Evolutionary conservation across 2,888 invertebrate genomes (phyloP).

Genomic region (Nomada fabriciana): DNA sequence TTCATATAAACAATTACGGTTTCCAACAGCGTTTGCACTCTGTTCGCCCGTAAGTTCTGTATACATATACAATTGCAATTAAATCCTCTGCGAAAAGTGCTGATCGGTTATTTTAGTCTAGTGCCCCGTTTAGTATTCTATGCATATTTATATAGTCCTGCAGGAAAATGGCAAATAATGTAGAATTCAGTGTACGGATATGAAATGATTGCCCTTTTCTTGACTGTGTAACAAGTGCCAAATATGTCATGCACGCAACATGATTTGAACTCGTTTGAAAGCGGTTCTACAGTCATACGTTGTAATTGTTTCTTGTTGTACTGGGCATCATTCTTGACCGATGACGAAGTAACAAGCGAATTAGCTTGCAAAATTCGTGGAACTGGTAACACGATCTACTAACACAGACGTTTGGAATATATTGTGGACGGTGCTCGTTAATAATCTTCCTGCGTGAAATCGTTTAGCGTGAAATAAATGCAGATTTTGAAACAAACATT

Average conservation of each 20-base stretch:
- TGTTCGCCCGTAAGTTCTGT: neutral
- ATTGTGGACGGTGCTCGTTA: neutral
- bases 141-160: no score
- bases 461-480: neutral
- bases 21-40: neutral
- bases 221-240: neutral
- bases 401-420: conserved; percentile 1
- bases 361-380: conserved; percentile 56
- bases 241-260: no score
- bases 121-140: no score
- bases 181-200: no score
- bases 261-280: conserved; percentile 35
- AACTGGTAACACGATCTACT: conserved; percentile 49
- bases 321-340: conserved; percentile 6
- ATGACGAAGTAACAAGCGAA: conserved; percentile 20
- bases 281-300: no score
- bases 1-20: neutral
- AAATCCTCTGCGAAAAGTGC: conserved; percentile 1
- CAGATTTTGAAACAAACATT: neutral
- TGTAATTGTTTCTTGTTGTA: no score
- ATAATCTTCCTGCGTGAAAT: neutral
- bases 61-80: neutral
- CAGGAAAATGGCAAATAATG: no score
- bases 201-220: neutral
- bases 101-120: neutral